These are phyloP conservation scores for Cosmia pyralina DNA, from an alignment of 2,888 invertebrate species.

Conservation along the genomic window DNA sequence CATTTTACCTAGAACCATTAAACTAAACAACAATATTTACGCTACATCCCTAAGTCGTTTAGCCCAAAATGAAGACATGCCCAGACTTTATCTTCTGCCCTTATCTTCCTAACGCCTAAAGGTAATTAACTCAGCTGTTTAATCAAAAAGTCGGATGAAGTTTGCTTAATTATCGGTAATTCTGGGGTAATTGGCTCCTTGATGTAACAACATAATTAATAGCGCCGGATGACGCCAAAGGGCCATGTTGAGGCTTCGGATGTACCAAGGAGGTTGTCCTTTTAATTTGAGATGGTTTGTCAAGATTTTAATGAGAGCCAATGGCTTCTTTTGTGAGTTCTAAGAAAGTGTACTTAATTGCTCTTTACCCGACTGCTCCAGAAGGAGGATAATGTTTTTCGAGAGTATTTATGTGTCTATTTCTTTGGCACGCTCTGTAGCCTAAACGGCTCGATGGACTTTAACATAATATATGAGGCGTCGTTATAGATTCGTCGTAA, in stretches of 20 bases:
- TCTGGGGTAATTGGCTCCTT: constrained; percentile 58
- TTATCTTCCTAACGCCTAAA: constrained; percentile 12
- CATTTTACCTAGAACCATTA: too few species aligned
- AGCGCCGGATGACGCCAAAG: constrained; percentile 16
- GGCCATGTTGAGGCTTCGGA: constrained; percentile 24
- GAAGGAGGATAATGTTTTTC: too few species aligned
- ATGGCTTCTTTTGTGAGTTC: neutral
- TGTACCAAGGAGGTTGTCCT: constrained; percentile 26
- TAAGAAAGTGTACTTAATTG: neutral
- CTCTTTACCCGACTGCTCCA: too few species aligned
- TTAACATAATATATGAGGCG: too few species aligned
- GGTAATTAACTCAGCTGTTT: constrained; percentile 62
- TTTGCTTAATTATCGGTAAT: constrained; percentile 63
- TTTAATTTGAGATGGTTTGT: constrained; percentile 27
- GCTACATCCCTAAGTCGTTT: neutral
- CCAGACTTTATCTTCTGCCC: constrained; percentile 49
- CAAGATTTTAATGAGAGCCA: neutral
- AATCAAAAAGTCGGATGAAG: constrained; percentile 64
- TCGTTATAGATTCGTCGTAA: too few species aligned
- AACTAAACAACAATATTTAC: constrained; percentile 10
- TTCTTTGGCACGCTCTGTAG: too few species aligned
- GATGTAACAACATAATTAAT: constrained; percentile 62
- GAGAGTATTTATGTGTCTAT: too few species aligned
- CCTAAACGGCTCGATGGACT: too few species aligned
- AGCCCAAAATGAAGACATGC: constrained; percentile 18